Evolutionary conservation across 1,140 invertebrate genomes (phyloP), one percentile per base, ranked within the genome.

Genomic region (Eumaeus atala): DNA sequence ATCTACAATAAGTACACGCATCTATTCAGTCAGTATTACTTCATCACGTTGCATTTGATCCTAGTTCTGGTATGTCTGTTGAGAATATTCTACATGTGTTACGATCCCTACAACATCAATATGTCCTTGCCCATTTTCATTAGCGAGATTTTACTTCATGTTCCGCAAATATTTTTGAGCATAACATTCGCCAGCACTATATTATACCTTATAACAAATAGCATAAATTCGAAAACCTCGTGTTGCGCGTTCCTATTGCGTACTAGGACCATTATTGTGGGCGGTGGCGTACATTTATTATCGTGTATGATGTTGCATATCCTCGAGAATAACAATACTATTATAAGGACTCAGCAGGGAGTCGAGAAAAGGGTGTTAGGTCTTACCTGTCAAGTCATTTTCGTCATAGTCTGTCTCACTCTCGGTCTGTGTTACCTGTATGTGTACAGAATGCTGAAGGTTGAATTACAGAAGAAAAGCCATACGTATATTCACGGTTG

Each of bases 51-150:
- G 6, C 94, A 96, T 78, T 80, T 95, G 0, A 90, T 96, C 37
- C 76, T 97, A 9, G 93, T 95, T 3, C 87, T 93, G 10, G 92
- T 96, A 9, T 96, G 95, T 64, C 90, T 93, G 5, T 86, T 95
- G 60, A 88, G 96, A 47, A 94, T 95, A 64, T 93, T 95, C 65
- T 96, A 95, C 72, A 89, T 97, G 49, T 94, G 96, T 62, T 94
- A 96, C 67, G 96, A 97, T 86, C 93, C 95, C 0, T 97, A 97
- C 71, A 97, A 97, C 69, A 91, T 94, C 7, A 92, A 92, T 55
- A 89, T 90, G 38, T 93, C 92, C 0, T 90, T 96, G 64, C 93
- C 93, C 34, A 89, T 92, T n/a, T 92, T 94, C 36, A 77, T 96
- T 9, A 93, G 95, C 28, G 92, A 93, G 58, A 91, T 97, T n/a